Evolutionary conservation across 2,888 invertebrate genomes (phyloP), one percentile per base, ranked within the genome.

Genomic region (Phlogophora meticulosa): DNA sequence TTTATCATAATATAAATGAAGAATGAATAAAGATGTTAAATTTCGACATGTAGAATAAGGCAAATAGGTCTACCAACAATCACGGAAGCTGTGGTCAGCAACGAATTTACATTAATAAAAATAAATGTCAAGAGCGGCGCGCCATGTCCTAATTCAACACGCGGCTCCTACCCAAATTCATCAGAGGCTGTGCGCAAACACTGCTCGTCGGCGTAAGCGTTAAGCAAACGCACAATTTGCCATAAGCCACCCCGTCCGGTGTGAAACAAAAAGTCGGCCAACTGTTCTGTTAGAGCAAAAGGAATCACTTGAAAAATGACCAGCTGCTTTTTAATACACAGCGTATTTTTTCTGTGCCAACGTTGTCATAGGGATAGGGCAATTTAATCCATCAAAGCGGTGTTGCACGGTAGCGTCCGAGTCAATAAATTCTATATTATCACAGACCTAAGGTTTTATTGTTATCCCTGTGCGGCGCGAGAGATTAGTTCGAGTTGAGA

Each of bases 341-440:
- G 88, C 92, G 93, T 94, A 94, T 95, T 96, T 95, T 93, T 96
- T 94, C 93, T 93, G 90, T 88, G 89, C 91, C 93, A 92, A 93
- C 93, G 93, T 95, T 96, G 96, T 96, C 96, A 96, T 94, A 95
- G 94, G 94, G 95, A 90, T 86, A 90, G 91, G 94, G 95, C 96
- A 96, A 96, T 96, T 96, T 96, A 95, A 96, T 96, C 95, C 95
- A 96, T 96, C 95, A 95, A 95, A 90, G 89, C 91, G 88, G 85
- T 85, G 87, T 84, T 91, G 89, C 91, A 87, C 89, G 89, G 88
- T 84, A 87, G 88, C 90, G 91, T 89, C 91, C 92, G 89, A 90
- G 88, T 87, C 95, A 92, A 94, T 95, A 95, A 94, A 94, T 94
- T 94, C 92, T 94, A 90, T 93, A 93, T 94, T 92, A 93, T 92